Evolutionary conservation across 2,888 invertebrate genomes (phyloP), one percentile per base, ranked within the genome.

Genomic region (Apantesis nais): DNA sequence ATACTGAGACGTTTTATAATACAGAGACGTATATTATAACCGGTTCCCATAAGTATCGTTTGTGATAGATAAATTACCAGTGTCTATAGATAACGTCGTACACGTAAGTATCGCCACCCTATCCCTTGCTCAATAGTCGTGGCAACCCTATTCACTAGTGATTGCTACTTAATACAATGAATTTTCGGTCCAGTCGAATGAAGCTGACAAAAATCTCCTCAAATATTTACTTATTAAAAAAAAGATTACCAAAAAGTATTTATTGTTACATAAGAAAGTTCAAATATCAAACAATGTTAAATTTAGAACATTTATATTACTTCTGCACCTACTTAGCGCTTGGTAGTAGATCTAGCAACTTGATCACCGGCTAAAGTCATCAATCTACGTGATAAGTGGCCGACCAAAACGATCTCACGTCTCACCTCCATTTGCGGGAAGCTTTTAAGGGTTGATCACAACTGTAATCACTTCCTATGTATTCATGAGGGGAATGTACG

Each of bases 311-410:
- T 58, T 37, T n/a, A 60, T 22, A 44, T 29, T 19, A 29, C 16
- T 67, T 31, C 25, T 60, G 29, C 31, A 9, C n/a, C 41, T 61
- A 67, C 61, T 44, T 41, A 74, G 68, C 66, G 64, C 65, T 70
- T 70, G 63, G 67, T 44, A 61, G 64, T 70, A 72, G 65, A 74
- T 74, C 68, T 67, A 74, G 63, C 55, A 72, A 69, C 63, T 72
- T 74, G 76, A 79, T 78, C 75, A 74, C 74, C 71, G 66, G 37
- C 67, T 62, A 62, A 72, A 74, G 73, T 74, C 67, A 81, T 81
- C 80, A 78, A 81, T 81, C 80, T 76, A 71, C 63, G 74, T 78
- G 76, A 82, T 81, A 81, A 81, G 80, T 81, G 78, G 68, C 52
- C 70, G 76, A 67, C 76, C 71, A 74, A 78, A 81, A 79, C 80